Conservation (phyloP, 2,888 invertebrate species). For the Eristalis arbustorum region DNA sequence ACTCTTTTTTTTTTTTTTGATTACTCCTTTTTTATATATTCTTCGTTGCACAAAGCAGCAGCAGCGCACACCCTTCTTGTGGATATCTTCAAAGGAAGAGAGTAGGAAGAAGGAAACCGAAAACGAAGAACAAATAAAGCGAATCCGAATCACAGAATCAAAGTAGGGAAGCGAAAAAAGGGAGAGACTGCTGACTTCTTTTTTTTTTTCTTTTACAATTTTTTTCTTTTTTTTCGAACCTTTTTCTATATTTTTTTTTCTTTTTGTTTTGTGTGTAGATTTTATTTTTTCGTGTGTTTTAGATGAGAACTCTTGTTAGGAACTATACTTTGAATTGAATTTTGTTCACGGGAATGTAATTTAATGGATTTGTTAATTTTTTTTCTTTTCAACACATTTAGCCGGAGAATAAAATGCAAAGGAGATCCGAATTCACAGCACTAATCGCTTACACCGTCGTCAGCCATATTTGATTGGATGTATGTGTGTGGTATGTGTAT, state of each 20-base stretch:
- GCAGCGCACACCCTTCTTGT: constrained; percentile 68
- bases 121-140: constrained; percentile 58
- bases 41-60: constrained; percentile 69
- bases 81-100: constrained; percentile 64
- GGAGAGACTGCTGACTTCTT: constrained; percentile 42
- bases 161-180: constrained; percentile 57
- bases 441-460: constrained; percentile 52
- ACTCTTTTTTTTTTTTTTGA: constrained; percentile 21
- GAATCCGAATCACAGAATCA: constrained; percentile 67
- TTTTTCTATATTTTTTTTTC: neutral
- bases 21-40: constrained; percentile 40
- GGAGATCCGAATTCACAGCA: constrained; percentile 46
- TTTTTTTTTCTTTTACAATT: neutral
- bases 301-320: constrained; percentile 18
- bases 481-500: neutral
- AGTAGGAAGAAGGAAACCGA: constrained; percentile 31
- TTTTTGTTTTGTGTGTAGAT: constrained; percentile 29
- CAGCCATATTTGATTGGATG: constrained; percentile 65
- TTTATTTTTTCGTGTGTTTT: constrained; percentile 35
- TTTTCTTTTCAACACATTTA: constrained; percentile 16
- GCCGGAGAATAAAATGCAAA: constrained; percentile 10
- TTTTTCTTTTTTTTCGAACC: constrained; percentile 11
- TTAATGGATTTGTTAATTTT: neutral
- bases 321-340: constrained; percentile 36
- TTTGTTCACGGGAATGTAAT: constrained; percentile 51